Conservation (phyloP, 2,797 vertebrate genomes). For the Ispidina picta region DNA sequence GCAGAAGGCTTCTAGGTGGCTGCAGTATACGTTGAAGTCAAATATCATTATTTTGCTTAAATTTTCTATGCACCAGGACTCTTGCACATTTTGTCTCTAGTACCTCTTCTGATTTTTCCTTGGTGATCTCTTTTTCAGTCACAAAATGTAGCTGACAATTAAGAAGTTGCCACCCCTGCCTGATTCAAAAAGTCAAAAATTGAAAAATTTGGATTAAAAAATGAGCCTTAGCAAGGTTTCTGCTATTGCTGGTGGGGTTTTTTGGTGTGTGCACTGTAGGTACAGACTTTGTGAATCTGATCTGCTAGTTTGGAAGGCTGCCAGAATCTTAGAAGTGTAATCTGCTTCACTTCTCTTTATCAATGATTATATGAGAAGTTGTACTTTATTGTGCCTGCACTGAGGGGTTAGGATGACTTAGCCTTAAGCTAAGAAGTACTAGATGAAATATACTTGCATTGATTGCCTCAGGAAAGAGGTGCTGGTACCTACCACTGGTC, state of each 20-base stretch:
- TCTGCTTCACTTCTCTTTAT: background rate
- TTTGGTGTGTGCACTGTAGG: background rate
- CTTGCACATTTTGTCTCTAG: background rate
- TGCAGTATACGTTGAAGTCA: background rate
- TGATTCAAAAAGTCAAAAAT: background rate
- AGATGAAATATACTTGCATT: fast-evolving
- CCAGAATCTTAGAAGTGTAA: background rate
- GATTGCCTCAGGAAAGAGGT: background rate
- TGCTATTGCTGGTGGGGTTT: background rate
- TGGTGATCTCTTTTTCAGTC: background rate
- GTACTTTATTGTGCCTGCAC: background rate
- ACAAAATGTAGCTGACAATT: background rate
- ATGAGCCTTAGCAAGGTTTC: background rate
- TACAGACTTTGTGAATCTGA: background rate
- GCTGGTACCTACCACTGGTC: background rate
- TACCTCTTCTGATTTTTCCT: background rate
- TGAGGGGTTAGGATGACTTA: background rate
- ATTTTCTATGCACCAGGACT: background rate
- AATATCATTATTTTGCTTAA: background rate
- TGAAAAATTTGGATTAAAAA: background rate
- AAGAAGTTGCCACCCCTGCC: background rate
- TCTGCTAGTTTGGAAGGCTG: background rate
- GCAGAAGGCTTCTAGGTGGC: background rate
- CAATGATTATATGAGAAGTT: background rate
- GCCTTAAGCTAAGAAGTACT: background rate